Base-by-base conservation (phyloP, 2,888 invertebrate genomes). In the Amphipoea oculea region DNA sequence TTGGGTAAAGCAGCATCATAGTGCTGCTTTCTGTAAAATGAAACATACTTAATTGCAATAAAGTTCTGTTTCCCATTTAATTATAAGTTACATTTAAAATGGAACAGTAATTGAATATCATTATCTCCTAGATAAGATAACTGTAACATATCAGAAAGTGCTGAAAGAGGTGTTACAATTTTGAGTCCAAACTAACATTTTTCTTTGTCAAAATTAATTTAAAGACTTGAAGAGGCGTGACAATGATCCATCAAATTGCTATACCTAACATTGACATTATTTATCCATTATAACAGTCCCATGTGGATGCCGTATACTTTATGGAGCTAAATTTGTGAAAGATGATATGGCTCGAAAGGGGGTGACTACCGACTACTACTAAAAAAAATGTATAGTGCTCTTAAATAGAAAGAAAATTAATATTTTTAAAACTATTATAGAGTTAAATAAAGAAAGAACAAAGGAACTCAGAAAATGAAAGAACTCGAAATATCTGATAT, bases 231-330 rank as follows among this genome's bases (percentile, higher is more conserved):
- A 45, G 17, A 23, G 29, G 23, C 9, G 42, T 60, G 40, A 36
- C 9, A 73, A 69, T 69, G 12, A 60, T 70, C 42, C 51, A 66
- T 82, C 66, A 70, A 70, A 45, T 42, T 45, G 7, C 6, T 57
- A 7, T 45, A 40, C 1, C 42, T 68, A 79, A 42, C 14, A 79
- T 23, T 73, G 67, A 54, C 42, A 79, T 79, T 45, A 20, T 36
- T 57, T 29, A 9, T 54, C 14, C 54, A 36, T 36, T 23, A 48
- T 20, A n/a, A 29, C n/a, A 48, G 12, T 29, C 40, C 17, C 6
- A 11, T 60, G n/a, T 11, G 7, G 11, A n/a, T 76, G n/a, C 6
- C 42, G 0, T 6, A 12, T 42, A 23, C n/a, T 29, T n/a, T 4
- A 3, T 17, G 12, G 17, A n/a, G n/a, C n/a, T n/a, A n/a, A n/a